A percentile compares a stretch with the other conserved stretches of the same genome.
Evolutionary conservation across 2,888 invertebrate genomes (phyloP).

Genomic region (Eulithis testata): DNA sequence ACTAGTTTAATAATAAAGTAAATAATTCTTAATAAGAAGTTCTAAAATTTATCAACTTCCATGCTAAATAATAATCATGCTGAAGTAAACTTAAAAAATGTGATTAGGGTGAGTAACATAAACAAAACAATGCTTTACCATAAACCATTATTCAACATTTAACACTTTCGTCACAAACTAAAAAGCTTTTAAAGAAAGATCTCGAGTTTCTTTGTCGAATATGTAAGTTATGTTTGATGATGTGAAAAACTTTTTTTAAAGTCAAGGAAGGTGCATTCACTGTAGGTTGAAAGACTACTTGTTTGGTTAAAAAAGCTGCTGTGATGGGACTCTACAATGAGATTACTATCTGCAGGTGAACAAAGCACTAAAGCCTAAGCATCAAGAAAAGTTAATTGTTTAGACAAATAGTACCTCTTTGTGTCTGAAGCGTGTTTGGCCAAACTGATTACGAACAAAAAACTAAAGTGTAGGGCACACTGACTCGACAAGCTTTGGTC

Average conservation of each 20-base stretch:
- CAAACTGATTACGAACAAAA: constrained; percentile 29
- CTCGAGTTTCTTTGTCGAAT: not conserved
- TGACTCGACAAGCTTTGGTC: constrained; percentile 56
- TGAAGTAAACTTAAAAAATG: constrained; percentile 26
- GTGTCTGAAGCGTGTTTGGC: constrained; percentile 48
- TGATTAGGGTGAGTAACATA: constrained; percentile 31
- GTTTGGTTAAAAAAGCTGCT: constrained; percentile 44
- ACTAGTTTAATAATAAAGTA: not conserved
- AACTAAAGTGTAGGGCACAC: constrained; percentile 51
- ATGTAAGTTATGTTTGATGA: constrained; percentile 8
- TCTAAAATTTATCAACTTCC: constrained; percentile 12
- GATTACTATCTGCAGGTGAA: constrained; percentile 38
- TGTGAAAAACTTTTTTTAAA: not conserved
- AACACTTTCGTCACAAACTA: constrained; percentile 3
- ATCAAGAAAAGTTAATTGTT: constrained; percentile 42
- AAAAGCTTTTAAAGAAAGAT: not conserved
- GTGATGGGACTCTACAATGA: constrained; percentile 41
- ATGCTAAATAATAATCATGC: constrained; percentile 42
- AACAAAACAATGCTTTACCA: constrained; percentile 24
- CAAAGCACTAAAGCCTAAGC: constrained; percentile 49
- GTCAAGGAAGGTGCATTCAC: constrained; percentile 16
- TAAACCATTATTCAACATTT: constrained; percentile 25
- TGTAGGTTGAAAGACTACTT: constrained; percentile 22
- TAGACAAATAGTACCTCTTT: constrained; percentile 42
- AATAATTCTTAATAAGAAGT: not conserved